Base-by-base conservation (phyloP, 92 coral and sea anemone genomes). In the Meandrina meandrites region DNA sequence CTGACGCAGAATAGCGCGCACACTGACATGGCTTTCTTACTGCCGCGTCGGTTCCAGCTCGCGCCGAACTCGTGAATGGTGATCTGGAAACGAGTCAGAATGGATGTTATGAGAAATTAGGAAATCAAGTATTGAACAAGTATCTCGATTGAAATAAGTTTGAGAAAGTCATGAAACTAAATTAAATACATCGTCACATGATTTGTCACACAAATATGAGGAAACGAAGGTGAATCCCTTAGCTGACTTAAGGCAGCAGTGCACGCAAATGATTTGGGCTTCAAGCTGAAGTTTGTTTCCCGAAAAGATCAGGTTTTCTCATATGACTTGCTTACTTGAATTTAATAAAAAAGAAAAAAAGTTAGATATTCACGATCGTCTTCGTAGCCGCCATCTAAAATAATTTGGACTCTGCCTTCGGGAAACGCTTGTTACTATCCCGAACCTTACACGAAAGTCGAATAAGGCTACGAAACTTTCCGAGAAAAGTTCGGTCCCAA, bases 21-120 rank as follows among this genome's bases (percentile, higher is more conserved):
- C 54, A 94, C 94, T 58, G 96, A 95, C 5, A 94, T 82, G 40
- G 93, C 90, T 86, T 91, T 91, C 81, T 92, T 95, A 78, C 85
- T 69, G 31, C 79, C 80, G 32, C 99, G 97, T 12, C 94, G 92
- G 79, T 93, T 97, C 99, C 99, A 97, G 72, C 92, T 91, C 45
- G 93, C 88, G 45, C 89, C 87, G 83, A 95, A 95, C 81, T 97
- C 99, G 76, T 87, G 91, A 5, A 94, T 92, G 36, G 85, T 87
- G 74, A 97, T 97, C 99, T 97, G 83, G 48, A 28, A 58, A 64
- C 32, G 32, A 81, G 24, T 21, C 14, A 30, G 76, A 48, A 53
- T 15, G 53, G 54, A 42, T 18, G 34, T 12, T 27, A 28, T 2
- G 60, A 75, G 74, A 80, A 42, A 0, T n/a, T 34, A 3, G 45